Evolutionary conservation across 2,797 vertebrate genomes (phyloP).

Genomic region (Siniperca obscura): DNA sequence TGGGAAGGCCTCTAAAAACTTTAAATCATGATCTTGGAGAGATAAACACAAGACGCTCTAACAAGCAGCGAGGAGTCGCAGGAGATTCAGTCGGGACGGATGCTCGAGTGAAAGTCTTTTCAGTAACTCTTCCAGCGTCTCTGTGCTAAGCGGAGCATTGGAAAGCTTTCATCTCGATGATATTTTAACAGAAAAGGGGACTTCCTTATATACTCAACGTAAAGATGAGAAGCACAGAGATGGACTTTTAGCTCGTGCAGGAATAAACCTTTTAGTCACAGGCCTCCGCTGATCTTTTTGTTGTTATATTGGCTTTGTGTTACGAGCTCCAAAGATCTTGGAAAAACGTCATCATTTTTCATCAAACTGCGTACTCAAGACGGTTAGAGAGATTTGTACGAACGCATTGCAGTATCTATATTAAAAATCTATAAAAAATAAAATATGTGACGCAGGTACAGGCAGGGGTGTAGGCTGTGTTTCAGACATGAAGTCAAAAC

Average conservation of each 20-base stretch:
- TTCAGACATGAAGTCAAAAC: background rate
- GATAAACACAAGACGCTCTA: conserved; percentile 30
- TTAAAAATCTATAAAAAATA: background rate
- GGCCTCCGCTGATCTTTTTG: background rate
- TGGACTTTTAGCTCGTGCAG: background rate
- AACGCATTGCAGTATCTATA: background rate
- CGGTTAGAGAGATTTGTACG: background rate
- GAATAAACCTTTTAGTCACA: background rate
- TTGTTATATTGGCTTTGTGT: background rate
- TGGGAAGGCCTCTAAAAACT: conserved; percentile 33
- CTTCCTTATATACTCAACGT: background rate
- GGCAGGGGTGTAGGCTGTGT: too few relatives aligned
- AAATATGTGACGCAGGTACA: background rate
- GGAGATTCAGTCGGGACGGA: background rate
- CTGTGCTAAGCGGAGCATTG: background rate
- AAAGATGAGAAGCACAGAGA: background rate
- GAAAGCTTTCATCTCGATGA: background rate
- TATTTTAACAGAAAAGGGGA: background rate
- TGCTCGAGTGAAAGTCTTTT: conserved; percentile 8
- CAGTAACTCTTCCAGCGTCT: background rate
- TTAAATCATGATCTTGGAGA: conserved; percentile 30
- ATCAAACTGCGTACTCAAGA: background rate
- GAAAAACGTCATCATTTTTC: background rate
- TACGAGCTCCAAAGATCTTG: too few relatives aligned
- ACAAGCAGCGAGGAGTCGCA: conserved; percentile 2